Evolutionary conservation across 2,797 vertebrate genomes (phyloP), one percentile per base, ranked within the genome.

Genomic region (Onychomys arenicola): DNA sequence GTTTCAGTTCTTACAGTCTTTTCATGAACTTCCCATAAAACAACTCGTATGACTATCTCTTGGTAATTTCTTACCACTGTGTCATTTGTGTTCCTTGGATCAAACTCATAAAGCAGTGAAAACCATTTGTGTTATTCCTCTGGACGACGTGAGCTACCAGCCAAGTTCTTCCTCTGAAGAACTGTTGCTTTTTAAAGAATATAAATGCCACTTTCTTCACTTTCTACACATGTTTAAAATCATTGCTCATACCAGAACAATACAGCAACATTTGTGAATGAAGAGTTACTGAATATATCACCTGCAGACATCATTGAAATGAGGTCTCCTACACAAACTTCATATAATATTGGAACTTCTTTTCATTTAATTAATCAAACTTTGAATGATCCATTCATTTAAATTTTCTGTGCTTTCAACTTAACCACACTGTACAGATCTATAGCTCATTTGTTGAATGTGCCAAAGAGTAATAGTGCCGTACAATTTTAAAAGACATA

Each of bases 301-400:
- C n/a, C 80, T 75, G 49, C 14, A 90, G 75, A 83, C 32, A 86
- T 86, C 90, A 94, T 93, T 89, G 94, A 96, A 78, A 95, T 71
- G 55, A 71, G n/a, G 11, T 84, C 55, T 93, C 82, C 92, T 92
- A 92, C 29, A 90, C 59, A 96, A 96, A 59, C 52, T 94, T 94
- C 91, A 93, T 94, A 95, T 95, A 85, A 92, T 96, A 95, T 92
- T 93, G 63, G 46, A 95, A 96, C 49, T 67, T 32, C 6, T 95
- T 83, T 96, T 57, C 73, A 89, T 94, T 97, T 92, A 94, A 96
- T 94, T 95, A 93, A 96, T 90, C 34, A 83, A 78, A 96, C 93
- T 97, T 95, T 95, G 90, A 95, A 93, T 71, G 29, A 93, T 94
- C 52, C n/a, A 93, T 95, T 95, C 40, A 94, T 40, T 94, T 63